These are phyloP conservation scores for Xestia rhomboidea DNA, from an alignment of 2,888 invertebrate genomes.

Conservation along the genomic window DNA sequence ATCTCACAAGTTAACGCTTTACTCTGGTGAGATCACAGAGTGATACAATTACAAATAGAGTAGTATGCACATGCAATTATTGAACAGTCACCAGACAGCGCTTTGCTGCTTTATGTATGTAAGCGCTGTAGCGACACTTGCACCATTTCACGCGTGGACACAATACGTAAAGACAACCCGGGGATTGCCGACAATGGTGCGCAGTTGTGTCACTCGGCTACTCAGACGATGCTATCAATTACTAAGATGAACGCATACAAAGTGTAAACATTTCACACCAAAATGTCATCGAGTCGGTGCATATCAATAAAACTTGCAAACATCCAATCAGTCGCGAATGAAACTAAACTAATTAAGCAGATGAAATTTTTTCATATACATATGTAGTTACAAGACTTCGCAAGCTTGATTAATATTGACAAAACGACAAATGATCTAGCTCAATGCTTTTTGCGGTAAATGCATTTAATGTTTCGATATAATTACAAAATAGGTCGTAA, in stretches of 20 bases:
- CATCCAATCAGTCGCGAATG: neutral
- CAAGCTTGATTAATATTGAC: neutral
- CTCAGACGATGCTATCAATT: conserved; percentile 50
- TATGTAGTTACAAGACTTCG: neutral
- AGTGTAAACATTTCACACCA: conserved; percentile 5
- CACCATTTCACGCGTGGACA: conserved; percentile 67
- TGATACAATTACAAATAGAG: conserved; percentile 60
- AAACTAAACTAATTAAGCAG: conserved; percentile 11
- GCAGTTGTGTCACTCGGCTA: conserved; percentile 56
- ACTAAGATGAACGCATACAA: conserved; percentile 39
- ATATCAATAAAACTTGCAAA: neutral
- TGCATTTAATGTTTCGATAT: neutral
- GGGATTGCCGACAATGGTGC: conserved; percentile 39
- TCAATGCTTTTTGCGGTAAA: conserved; percentile 3
- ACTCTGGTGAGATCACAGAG: conserved; percentile 40
- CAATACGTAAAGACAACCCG: conserved; percentile 61
- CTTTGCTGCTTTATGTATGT: conserved; percentile 51
- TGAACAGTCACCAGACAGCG: conserved; percentile 23
- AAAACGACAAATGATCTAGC: neutral
- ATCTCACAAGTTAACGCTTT: neutral
- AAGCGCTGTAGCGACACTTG: conserved; percentile 61
- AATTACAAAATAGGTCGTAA: conserved; percentile 23
- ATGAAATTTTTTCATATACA: neutral
- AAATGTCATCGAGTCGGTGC: neutral
- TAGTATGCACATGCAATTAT: conserved; percentile 45